Evolutionary conservation across 2,797 vertebrate genomes (phyloP).

Genomic region (Todus mexicanus): DNA sequence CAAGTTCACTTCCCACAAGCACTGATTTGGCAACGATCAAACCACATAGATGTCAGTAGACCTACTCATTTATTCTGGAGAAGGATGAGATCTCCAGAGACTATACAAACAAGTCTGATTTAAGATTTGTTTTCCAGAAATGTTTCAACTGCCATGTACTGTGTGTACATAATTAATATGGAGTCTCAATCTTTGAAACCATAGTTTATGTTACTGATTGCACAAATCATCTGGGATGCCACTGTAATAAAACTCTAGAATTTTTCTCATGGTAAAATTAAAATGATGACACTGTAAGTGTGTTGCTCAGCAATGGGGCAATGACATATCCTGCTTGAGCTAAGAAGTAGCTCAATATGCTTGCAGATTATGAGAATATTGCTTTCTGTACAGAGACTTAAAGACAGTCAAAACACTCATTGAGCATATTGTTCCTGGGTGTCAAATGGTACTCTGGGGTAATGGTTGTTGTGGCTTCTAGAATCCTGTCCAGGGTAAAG

Average conservation of each 20-base stretch:
- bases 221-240: not conserved
- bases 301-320: not conserved
- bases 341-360: not conserved
- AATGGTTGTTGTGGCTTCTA: not conserved
- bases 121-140: conserved; percentile 34
- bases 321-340: not conserved
- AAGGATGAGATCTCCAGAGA: not conserved
- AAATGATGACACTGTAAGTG: not conserved
- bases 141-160: not conserved
- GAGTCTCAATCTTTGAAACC: not conserved
- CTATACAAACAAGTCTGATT: conserved; percentile 10
- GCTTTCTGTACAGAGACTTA: not conserved
- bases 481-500: not conserved
- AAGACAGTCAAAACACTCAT: not conserved
- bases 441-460: not conserved
- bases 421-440: not conserved
- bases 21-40: not conserved
- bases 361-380: not conserved
- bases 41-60: not conserved
- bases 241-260: not conserved
- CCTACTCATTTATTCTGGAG: not conserved
- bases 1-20: not conserved
- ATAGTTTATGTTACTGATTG: not conserved
- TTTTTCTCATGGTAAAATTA: not conserved
- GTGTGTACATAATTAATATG: not conserved